Evolutionary conservation across 2,797 vertebrate genomes (phyloP).

Genomic region (Paedocypris micromegethes): DNA sequence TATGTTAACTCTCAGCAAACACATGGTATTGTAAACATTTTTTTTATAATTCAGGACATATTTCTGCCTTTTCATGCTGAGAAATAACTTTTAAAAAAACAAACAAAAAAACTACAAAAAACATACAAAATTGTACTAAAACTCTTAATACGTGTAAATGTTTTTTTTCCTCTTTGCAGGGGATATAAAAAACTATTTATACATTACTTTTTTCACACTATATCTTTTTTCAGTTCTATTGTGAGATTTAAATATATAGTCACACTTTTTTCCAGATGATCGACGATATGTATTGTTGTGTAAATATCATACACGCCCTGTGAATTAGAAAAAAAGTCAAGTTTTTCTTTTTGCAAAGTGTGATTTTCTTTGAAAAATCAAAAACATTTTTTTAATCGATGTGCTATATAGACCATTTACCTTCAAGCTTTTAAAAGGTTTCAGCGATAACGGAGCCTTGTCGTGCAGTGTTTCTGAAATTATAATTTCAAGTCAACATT

Average conservation of each 20-base stretch:
- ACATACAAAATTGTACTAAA: too few relatives aligned
- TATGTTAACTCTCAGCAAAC: neutral
- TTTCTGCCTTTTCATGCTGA: too few relatives aligned
- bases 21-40: too few relatives aligned
- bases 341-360: neutral
- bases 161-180: constrained; percentile 1
- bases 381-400: too few relatives aligned
- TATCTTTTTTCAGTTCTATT: neutral
- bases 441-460: neutral
- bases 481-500: neutral
- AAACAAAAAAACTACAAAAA: too few relatives aligned
- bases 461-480: constrained; percentile 37
- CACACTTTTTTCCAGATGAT: constrained; percentile 17
- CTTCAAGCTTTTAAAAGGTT: neutral
- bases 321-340: neutral
- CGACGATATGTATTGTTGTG: neutral
- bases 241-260: neutral
- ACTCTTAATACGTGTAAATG: neutral
- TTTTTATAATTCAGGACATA: too few relatives aligned
- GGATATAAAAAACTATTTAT: neutral
- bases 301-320: constrained; percentile 25
- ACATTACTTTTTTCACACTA: neutral
- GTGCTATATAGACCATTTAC: constrained; percentile 12
- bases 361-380: too few relatives aligned
- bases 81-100: too few relatives aligned